phyloP scores from a whole-genome alignment of 2,888 invertebrate genomes.

The Ornithoptera priamus region DNA sequence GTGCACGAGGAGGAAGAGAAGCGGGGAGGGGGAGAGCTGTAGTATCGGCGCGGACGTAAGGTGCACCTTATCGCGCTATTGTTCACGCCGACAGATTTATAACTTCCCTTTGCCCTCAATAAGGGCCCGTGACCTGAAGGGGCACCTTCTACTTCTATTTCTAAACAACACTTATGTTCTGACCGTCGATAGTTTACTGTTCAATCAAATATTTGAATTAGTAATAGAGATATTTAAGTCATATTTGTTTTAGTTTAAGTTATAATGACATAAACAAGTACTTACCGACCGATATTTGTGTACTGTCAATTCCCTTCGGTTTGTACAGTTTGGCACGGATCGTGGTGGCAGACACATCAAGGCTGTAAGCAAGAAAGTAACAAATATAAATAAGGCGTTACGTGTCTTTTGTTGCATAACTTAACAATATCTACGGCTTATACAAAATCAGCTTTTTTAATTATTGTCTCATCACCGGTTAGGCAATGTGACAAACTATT shows the following conservation, averaged over 20 bases:
- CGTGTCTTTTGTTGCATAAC: constrained; percentile 25
- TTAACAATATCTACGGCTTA: constrained; percentile 44
- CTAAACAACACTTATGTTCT: constrained; percentile 41
- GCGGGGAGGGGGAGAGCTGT: constrained; percentile 32
- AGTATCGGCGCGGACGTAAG: constrained; percentile 61
- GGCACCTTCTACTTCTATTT: constrained; percentile 47
- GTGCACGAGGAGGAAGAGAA: neutral
- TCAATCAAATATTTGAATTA: neutral
- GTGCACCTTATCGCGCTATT: constrained; percentile 77
- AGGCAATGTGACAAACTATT: constrained; percentile 56
- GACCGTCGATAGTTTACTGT: neutral
- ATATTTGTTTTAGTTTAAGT: neutral
- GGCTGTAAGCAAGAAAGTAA: constrained; percentile 43
- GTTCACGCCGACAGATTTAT: constrained; percentile 79
- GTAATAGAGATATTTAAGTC: no score
- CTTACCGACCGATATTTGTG: constrained; percentile 12
- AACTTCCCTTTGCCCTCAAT: constrained; percentile 80
- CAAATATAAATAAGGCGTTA: constrained; percentile 36
- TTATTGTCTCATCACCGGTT: constrained; percentile 47
- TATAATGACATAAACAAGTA: neutral
- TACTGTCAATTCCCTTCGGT: neutral
- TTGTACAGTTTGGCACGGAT: neutral
- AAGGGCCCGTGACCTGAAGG: constrained; percentile 74
- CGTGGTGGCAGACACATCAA: constrained; percentile 13
- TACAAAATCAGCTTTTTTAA: constrained; percentile 40